Evolutionary conservation across 53 echinoderm and acorn worm genomes (phyloP).

Genomic region (Hippasteria phrygiana): DNA sequence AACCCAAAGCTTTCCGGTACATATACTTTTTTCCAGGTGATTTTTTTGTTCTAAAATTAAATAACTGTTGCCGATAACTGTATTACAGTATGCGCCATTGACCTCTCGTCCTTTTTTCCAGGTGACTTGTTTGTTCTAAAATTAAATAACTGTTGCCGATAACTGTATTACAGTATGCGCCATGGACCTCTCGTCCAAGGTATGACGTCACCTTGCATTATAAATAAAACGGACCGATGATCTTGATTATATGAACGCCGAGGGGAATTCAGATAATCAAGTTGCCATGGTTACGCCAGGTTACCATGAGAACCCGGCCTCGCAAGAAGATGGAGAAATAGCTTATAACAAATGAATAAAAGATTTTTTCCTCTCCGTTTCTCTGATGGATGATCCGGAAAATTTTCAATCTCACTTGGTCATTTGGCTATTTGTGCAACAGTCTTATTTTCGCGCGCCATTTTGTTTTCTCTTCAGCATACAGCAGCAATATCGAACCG

Average conservation of each 20-base stretch:
- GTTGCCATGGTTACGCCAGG: constrained; percentile 29
- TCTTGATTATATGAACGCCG: not conserved
- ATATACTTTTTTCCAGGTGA: no score
- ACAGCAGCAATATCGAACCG: no score
- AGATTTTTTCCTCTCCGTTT: not conserved
- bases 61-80: no score
- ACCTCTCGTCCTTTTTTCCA: no score
- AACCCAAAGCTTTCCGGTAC: no score
- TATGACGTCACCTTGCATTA: not conserved
- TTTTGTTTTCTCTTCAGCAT: not conserved
- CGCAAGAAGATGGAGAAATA: not conserved
- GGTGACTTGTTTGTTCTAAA: no score
- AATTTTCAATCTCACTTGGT: not conserved
- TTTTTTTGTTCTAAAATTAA: no score
- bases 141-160: no score
- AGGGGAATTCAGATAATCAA: not conserved
- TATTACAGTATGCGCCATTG: no score
- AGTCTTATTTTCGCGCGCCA: not conserved
- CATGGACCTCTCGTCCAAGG: no score
- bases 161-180: no score
- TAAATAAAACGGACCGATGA: not conserved
- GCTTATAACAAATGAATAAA: not conserved
- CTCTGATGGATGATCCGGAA: not conserved
- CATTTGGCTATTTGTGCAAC: not conserved
- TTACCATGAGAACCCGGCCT: constrained; percentile 26